phyloP scores from a whole-genome alignment of 2,113 vertebrate genomes.

The Hemicordylus capensis region DNA sequence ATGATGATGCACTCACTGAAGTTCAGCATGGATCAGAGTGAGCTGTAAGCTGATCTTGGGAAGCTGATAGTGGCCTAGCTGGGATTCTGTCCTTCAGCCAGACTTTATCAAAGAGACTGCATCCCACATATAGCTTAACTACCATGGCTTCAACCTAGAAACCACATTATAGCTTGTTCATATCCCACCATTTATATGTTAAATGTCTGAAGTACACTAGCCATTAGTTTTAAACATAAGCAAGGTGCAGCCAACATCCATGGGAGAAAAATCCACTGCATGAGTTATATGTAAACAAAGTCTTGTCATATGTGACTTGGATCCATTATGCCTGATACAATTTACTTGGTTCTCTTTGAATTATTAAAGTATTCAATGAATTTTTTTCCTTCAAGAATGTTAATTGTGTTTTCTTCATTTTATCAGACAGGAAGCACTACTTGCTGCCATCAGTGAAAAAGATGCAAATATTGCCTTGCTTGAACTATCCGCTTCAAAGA shows the following conservation, averaged over 20 bases:
- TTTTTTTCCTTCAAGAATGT: conserved; percentile 3
- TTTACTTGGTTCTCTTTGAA: not conserved
- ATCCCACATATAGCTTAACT: not conserved
- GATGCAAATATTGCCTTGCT: conserved; percentile 98
- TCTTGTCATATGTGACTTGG: not conserved
- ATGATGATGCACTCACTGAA: not conserved
- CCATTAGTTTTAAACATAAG: not conserved
- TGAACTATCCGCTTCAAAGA: conserved; percentile 96
- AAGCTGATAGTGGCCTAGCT: not conserved
- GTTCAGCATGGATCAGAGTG: not conserved
- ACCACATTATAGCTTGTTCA: not conserved
- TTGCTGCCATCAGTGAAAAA: conserved; percentile 99
- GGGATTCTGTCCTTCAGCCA: not conserved
- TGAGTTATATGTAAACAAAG: not conserved
- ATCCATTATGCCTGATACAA: not conserved
- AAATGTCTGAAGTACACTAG: not conserved
- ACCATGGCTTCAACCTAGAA: not conserved
- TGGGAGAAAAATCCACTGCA: not conserved
- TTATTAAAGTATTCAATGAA: not conserved
- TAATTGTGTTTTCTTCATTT: conserved; percentile 47
- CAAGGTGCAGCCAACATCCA: not conserved
- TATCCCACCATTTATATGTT: not conserved
- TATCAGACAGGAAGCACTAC: conserved; percentile 93
- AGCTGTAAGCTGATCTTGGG: not conserved
- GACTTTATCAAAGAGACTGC: not conserved